These are phyloP conservation scores for Drosophila simulans DNA, from an alignment of 1,140 invertebrate genomes.

Conservation along the genomic window DNA sequence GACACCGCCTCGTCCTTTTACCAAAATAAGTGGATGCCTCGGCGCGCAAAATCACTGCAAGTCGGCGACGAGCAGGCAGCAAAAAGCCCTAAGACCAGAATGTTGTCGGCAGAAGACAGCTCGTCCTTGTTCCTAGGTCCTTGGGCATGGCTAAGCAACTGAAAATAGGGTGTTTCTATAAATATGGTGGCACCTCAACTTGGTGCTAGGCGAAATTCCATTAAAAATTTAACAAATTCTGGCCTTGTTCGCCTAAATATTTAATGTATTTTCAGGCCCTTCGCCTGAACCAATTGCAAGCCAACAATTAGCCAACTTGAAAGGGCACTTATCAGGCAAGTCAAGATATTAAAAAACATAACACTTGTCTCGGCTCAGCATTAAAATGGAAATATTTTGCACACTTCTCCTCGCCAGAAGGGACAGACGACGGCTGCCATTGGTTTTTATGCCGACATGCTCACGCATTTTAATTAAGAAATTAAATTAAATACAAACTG, in stretches of 20 bases:
- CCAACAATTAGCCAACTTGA: conserved; percentile 23
- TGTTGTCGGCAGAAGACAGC: conserved; percentile 8
- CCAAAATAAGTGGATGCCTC: conserved; percentile 21
- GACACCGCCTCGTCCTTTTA: conserved; percentile 2
- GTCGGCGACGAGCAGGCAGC: conserved; percentile 51
- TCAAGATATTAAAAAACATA: conserved; percentile 43
- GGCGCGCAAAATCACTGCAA: conserved; percentile 44
- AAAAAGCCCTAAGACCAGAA: conserved; percentile 52
- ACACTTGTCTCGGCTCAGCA: conserved; percentile 39
- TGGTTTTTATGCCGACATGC: conserved; percentile 78
- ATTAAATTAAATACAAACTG: conserved; percentile 83
- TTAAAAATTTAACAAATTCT: conserved; percentile 3
- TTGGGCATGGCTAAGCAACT: conserved; percentile 33
- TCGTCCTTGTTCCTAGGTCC: background rate
- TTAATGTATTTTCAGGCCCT: conserved; percentile 2
- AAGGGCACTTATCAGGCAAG: conserved; percentile 2
- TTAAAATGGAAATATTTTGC: conserved; percentile 51
- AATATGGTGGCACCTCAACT: conserved; percentile 18
- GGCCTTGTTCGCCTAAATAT: conserved; percentile 2
- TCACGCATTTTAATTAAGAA: conserved; percentile 82
- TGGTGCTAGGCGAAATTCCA: conserved; percentile 1
- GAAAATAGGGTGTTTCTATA: conserved; percentile 28
- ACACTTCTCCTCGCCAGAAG: background rate
- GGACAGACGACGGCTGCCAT: conserved; percentile 17
- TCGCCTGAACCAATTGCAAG: conserved; percentile 11